Evolutionary conservation across 2,797 vertebrate species (phyloP).

Genomic region (Valencia hispanica): DNA sequence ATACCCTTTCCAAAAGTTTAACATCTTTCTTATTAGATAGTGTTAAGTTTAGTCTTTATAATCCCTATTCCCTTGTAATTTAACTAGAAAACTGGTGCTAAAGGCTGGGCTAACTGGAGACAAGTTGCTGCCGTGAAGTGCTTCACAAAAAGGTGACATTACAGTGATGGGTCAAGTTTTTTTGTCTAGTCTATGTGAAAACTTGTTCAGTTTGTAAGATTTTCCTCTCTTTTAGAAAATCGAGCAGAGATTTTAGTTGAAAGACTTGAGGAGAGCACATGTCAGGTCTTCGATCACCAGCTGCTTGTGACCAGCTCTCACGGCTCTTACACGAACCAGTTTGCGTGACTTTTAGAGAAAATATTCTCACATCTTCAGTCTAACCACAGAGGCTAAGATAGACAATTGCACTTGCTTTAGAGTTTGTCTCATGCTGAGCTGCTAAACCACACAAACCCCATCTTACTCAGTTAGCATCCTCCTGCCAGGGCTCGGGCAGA

Average conservation of each 20-base stretch:
- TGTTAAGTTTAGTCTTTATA: neutral
- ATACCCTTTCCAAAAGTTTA: neutral
- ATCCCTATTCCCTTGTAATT: too few relatives aligned
- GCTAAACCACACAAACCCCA: slow-evolving; percentile 54
- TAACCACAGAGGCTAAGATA: slow-evolving; percentile 5
- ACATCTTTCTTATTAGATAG: neutral
- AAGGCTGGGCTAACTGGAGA: too few relatives aligned
- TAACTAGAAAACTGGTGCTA: neutral
- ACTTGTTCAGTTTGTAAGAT: neutral
- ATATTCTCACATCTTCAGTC: neutral
- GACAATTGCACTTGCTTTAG: neutral
- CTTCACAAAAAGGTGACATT: neutral
- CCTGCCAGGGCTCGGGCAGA: neutral
- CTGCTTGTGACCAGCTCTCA: neutral
- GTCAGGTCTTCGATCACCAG: neutral
- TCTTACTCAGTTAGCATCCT: slow-evolving; percentile 6
- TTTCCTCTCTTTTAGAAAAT: neutral
- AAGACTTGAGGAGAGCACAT: neutral
- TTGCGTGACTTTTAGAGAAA: neutral
- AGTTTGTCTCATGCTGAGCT: slow-evolving; percentile 12
- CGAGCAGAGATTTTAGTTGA: neutral
- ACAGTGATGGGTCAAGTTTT: neutral
- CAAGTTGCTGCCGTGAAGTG: too few relatives aligned
- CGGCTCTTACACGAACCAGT: neutral
- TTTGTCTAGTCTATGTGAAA: neutral